phyloP scores from a whole-genome alignment of 2,888 invertebrate genomes.

The Drosophila affinis region DNA sequence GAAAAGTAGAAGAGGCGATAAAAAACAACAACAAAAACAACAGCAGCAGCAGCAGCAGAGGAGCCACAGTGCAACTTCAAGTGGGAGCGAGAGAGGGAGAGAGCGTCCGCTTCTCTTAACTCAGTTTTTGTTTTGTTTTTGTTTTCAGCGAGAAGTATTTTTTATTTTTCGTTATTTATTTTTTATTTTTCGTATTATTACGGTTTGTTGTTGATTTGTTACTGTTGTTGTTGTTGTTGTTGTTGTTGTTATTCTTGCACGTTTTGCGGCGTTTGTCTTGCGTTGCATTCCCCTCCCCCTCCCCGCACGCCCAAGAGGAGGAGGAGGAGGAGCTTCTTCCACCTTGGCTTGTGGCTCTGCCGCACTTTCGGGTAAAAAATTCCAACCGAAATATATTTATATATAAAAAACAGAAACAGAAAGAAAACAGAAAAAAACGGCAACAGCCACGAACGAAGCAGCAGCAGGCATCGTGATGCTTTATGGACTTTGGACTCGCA shows the following conservation, averaged over 20 bases:
- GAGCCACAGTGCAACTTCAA: slow-evolving; percentile 7
- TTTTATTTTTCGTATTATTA: slow-evolving; percentile 37
- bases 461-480: slow-evolving; percentile 67
- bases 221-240: slow-evolving; percentile 19
- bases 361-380: slow-evolving; percentile 65
- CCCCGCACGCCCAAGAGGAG: slow-evolving; percentile 7
- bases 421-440: slow-evolving; percentile 62
- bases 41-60: no score
- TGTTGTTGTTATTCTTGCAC: slow-evolving; percentile 62
- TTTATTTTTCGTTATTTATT: slow-evolving; percentile 28
- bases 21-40: slow-evolving; percentile 9
- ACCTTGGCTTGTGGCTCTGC: slow-evolving; percentile 72
- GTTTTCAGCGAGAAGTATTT: slow-evolving; percentile 22
- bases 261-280: slow-evolving; percentile 57
- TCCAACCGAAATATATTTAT: slow-evolving; percentile 46
- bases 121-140: slow-evolving; percentile 63
- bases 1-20: slow-evolving; percentile 26
- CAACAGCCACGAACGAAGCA: slow-evolving; percentile 53
- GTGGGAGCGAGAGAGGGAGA: neutral
- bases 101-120: slow-evolving; percentile 74
- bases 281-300: slow-evolving; percentile 11
- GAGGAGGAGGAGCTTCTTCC: slow-evolving; percentile 44
- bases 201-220: slow-evolving; percentile 16
- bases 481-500: slow-evolving; percentile 77
- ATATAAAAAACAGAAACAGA: slow-evolving; percentile 21